A percentile compares a stretch with the other conserved stretches of the same genome.
These are phyloP conservation scores for Gallinago nigripennis DNA, from an alignment of 2,797 vertebrate genomes.

Conservation along the genomic window DNA sequence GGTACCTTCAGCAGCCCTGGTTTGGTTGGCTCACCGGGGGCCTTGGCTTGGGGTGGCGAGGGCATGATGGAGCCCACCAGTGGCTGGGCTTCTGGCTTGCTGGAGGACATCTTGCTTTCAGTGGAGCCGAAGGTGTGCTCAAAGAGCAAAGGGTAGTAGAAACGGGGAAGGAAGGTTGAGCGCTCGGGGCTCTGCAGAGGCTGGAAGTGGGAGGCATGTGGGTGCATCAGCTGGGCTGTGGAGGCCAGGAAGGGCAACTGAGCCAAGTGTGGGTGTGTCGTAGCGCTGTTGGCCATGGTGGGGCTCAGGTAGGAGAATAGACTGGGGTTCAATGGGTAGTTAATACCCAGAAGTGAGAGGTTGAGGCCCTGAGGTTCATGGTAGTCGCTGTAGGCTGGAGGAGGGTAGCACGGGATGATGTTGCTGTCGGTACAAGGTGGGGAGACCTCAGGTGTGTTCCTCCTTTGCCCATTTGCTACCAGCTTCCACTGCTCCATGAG, in stretches of 20 bases:
- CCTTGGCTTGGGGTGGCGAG: background rate
- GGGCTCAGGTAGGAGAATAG: conserved; percentile 94
- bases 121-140: conserved; percentile 82
- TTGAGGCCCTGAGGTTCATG: conserved; percentile 88
- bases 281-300: conserved; percentile 74
- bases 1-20: conserved; percentile 86
- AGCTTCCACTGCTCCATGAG: conserved; percentile 90
- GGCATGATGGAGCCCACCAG: background rate
- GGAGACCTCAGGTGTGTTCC: conserved; percentile 74
- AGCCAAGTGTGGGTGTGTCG: conserved; percentile 80
- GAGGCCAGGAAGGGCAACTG: conserved; percentile 91
- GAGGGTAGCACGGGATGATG: conserved; percentile 89
- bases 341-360: conserved; percentile 90
- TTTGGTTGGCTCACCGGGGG: conserved; percentile 76
- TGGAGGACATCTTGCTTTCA: conserved; percentile 69
- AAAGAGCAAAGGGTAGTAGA: conserved; percentile 93
- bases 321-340: conserved; percentile 87
- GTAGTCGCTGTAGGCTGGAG: conserved; percentile 83
- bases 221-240: conserved; percentile 85
- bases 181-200: conserved; percentile 79
- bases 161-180: conserved; percentile 81
- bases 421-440: conserved; percentile 65
- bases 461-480: conserved; percentile 75
- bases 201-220: conserved; percentile 74
- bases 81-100: conserved; percentile 73